Base-by-base conservation (phyloP, 35 echinoderm and acorn worm genomes). In the Strongylocentrotus purpuratus region DNA sequence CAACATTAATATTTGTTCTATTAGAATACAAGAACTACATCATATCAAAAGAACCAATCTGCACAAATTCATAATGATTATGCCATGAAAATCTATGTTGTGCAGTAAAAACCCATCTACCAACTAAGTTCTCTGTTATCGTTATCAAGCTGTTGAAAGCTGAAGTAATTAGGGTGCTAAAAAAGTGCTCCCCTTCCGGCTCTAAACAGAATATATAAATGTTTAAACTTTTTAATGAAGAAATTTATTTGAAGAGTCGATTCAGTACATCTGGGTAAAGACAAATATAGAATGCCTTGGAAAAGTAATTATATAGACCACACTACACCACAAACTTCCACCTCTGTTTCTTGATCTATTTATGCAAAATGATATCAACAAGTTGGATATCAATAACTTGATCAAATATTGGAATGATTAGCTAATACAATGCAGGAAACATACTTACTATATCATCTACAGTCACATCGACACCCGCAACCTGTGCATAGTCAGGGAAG, bases 391-490 rank as follows among this genome's bases (percentile, higher is more conserved):
- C 10, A 31, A 47, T 6, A 47, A 13, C 50, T 9, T n/a, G 41
- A 18, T 31, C 0, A 31, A 47, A 9, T 14, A 13, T 52, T 18
- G 45, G 45, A 46, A 9, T 52, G 92, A 47, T 22, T 7, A 48
- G 41, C 17, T 31, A n/a, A n/a, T 59, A 48, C 12, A 41, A 41
- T 41, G 35, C 52, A 47, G 50, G 45, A 9, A 52, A 9, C 15
- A 17, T 46, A 88, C 91, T 55, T 55, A 92, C 91, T 46, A 92
- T 46, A 92, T 55, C 46, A 92, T 92, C 91, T 33, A 92, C 47
- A 46, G 46, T 48, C n/a, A 92, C 46, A 12, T 48, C 28, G 7
- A 92, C 32, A 48, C 91, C 91, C 2, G 25, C 47, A 46, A 92
- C 91, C 47, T 55, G 91, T 4, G 91, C 41, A 48, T 92, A 92